Conservation (phyloP, 2,113 vertebrate species). For the Vombatus ursinus region DNA sequence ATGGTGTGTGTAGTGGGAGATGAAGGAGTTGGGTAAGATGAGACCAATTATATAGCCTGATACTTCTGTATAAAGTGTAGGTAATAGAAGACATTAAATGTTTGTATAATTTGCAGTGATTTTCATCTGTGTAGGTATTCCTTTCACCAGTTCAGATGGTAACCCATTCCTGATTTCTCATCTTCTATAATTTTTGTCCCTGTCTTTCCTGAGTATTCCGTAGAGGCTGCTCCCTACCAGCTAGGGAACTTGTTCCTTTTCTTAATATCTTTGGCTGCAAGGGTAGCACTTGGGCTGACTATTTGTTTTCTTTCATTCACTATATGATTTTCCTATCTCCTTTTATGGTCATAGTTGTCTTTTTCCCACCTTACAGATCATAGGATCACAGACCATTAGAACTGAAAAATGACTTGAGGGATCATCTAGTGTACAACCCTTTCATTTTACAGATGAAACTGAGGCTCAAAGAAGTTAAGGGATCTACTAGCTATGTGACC, state of each 20-base stretch:
- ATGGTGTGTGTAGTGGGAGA: not conserved
- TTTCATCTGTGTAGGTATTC: not conserved
- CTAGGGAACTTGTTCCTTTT: not conserved
- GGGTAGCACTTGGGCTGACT: not conserved
- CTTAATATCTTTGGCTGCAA: not conserved
- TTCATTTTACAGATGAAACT: not conserved
- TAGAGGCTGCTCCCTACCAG: not conserved
- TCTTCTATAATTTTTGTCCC: not conserved
- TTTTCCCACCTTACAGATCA: not conserved
- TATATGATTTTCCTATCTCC: not conserved
- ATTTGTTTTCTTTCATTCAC: not conserved
- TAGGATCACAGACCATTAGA: not conserved
- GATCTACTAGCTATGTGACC: not conserved
- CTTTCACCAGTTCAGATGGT: not conserved
- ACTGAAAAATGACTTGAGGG: not conserved
- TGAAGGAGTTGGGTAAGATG: not conserved
- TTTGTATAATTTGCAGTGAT: not conserved
- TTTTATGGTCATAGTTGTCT: not conserved
- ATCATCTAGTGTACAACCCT: not conserved
- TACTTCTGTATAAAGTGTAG: not conserved
- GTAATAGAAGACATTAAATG: not conserved
- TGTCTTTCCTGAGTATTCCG: not conserved
- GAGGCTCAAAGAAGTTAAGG: not conserved
- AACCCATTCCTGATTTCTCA: not conserved
- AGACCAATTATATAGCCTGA: not conserved